Percentiles rank a stretch among this genome's conserved stretches.
Conservation (phyloP, 2,113 vertebrate species). For the Mugil cephalus region DNA sequence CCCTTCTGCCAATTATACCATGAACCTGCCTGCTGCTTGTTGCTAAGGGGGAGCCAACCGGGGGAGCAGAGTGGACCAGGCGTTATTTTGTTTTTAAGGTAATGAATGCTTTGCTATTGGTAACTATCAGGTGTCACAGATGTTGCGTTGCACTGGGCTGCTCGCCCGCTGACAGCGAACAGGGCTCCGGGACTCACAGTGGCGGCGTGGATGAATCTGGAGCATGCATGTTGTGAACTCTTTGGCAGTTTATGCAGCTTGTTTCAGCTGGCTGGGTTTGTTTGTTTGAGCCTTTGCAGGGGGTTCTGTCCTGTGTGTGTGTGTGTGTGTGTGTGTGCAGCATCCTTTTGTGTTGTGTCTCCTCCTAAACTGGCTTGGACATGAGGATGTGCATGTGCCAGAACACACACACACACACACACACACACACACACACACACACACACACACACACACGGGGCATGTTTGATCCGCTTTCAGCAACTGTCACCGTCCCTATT, state of each 20-base stretch:
- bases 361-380: constrained; percentile 24
- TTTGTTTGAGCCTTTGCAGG: constrained; percentile 38
- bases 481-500: constrained; percentile 6
- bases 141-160: constrained; percentile 54
- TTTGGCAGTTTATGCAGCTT: constrained; percentile 50
- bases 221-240: constrained; percentile 54
- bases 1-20: constrained; percentile 74
- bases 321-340: constrained; percentile 20
- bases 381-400: constrained; percentile 15
- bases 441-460: neutral
- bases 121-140: constrained; percentile 70
- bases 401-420: neutral
- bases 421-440: neutral
- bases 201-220: constrained; percentile 33
- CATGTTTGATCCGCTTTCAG: constrained; percentile 12
- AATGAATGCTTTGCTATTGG: constrained; percentile 68
- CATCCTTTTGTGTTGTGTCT: constrained; percentile 25
- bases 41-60: constrained; percentile 80
- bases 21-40: constrained; percentile 82
- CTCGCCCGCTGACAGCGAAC: constrained; percentile 28
- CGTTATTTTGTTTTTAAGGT: constrained; percentile 79
- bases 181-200: constrained; percentile 21
- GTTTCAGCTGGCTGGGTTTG: constrained; percentile 42
- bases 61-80: constrained; percentile 75
- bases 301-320: constrained; percentile 16